Conservation (phyloP, 2,888 invertebrate genomes). For the Xestia c-nigrum region DNA sequence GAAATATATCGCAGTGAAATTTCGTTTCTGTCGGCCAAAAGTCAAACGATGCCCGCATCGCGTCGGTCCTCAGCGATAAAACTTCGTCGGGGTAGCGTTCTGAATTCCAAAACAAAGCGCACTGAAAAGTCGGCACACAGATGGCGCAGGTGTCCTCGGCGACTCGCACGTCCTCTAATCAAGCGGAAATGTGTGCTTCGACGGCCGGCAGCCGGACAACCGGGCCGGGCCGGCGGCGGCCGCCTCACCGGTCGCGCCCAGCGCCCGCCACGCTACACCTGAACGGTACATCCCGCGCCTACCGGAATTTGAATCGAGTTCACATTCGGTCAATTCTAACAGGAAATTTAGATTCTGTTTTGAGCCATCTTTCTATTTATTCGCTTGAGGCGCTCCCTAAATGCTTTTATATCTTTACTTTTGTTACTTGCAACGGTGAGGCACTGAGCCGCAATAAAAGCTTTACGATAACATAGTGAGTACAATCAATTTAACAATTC, state of each 20-base stretch:
- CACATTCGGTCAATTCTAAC: slow-evolving; percentile 76
- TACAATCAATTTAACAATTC: slow-evolving; percentile 85
- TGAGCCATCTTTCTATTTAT: slow-evolving; percentile 75
- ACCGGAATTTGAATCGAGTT: slow-evolving; percentile 78
- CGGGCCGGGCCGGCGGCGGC: slow-evolving; percentile 61
- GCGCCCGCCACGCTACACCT: slow-evolving; percentile 66
- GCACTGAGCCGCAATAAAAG: slow-evolving; percentile 49
- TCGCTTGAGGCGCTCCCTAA: slow-evolving; percentile 69
- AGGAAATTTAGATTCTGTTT: slow-evolving; percentile 77
- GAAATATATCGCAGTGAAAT: slow-evolving; percentile 68
- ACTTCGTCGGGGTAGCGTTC: slow-evolving; percentile 79
- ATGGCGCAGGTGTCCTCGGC: slow-evolving; percentile 85
- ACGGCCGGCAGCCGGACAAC: slow-evolving; percentile 76
- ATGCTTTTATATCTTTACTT: slow-evolving; percentile 60
- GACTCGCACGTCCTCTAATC: slow-evolving; percentile 86
- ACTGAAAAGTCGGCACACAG: slow-evolving; percentile 82
- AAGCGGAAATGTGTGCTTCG: slow-evolving; percentile 88
- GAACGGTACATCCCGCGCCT: slow-evolving; percentile 71
- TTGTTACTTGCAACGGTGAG: slow-evolving; percentile 54
- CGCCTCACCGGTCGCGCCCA: slow-evolving; percentile 55
- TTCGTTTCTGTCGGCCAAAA: slow-evolving; percentile 73
- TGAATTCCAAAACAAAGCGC: slow-evolving; percentile 85
- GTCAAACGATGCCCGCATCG: slow-evolving; percentile 84
- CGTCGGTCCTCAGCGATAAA: slow-evolving; percentile 80
- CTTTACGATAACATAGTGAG: slow-evolving; percentile 76